Percentiles rank a stretch among this genome's conserved stretches.
phyloP scores from a whole-genome alignment of 2,888 invertebrate species.

The Oscheius myriophilus region DNA sequence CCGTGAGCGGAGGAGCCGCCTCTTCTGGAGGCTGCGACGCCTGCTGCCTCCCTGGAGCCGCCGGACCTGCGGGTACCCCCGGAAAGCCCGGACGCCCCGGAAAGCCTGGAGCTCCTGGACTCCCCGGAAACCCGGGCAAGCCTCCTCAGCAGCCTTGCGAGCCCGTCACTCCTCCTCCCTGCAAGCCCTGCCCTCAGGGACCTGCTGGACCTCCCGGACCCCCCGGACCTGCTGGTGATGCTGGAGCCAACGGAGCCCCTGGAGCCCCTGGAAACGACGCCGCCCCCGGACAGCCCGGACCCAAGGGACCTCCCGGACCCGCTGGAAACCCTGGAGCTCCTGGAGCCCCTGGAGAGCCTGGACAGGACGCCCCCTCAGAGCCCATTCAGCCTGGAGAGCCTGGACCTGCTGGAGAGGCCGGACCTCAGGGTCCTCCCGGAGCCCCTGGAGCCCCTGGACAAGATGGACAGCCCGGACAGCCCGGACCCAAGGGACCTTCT shows the following conservation, averaged over 20 bases:
- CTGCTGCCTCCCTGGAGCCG: conserved; percentile 60
- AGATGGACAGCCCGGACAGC: conserved; percentile 37
- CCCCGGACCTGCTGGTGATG: conserved; percentile 52
- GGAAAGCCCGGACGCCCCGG: conserved; percentile 51
- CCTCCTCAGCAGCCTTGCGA: conserved; percentile 60
- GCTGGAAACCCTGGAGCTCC: conserved; percentile 59
- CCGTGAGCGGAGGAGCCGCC: conserved; percentile 34
- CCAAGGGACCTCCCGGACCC: conserved; percentile 61
- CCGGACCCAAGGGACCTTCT: conserved; percentile 36
- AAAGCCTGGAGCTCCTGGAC: conserved; percentile 62
- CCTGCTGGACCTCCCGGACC: conserved; percentile 60
- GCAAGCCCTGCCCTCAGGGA: conserved; percentile 60
- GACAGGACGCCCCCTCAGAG: conserved; percentile 47
- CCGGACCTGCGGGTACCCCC: conserved; percentile 50
- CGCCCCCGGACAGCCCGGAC: conserved; percentile 61
- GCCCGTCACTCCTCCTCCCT: conserved; percentile 58
- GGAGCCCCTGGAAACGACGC: conserved; percentile 57
- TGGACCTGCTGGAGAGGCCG: conserved; percentile 54
- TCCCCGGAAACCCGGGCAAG: conserved; percentile 56
- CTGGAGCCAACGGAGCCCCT: conserved; percentile 44
- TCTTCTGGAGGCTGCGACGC: conserved; percentile 55
- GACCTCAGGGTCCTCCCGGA: conserved; percentile 59
- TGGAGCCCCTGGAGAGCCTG: conserved; percentile 58
- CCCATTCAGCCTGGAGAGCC: conserved; percentile 52
- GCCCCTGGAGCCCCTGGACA: conserved; percentile 47